Conservation (phyloP, 2,888 invertebrate genomes). For the Andricus curvator region DNA sequence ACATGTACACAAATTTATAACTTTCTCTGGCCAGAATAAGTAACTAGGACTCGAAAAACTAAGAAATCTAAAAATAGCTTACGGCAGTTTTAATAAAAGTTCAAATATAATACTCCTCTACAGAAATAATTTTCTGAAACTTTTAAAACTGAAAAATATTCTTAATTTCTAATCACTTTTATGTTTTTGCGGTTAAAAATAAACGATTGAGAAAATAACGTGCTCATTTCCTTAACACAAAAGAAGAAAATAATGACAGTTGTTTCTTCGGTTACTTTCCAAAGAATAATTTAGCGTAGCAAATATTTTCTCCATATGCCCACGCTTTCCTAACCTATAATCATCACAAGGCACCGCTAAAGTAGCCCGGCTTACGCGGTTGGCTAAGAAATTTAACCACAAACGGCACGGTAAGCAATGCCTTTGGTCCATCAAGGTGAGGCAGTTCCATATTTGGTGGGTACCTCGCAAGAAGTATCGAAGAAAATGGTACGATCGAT, state of each 20-base stretch:
- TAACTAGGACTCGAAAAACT: not conserved
- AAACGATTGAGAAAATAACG: conserved; percentile 4
- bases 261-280: conserved; percentile 1
- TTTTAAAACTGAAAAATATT: not conserved
- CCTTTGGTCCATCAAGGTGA: conserved; percentile 34
- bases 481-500: conserved; percentile 31
- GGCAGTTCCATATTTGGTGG: conserved; percentile 36
- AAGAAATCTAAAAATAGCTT: not conserved
- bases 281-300: conserved; percentile 21
- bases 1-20: too few relatives aligned
- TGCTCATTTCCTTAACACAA: not conserved
- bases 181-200: not conserved
- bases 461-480: conserved; percentile 8
- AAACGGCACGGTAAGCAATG: conserved; percentile 11
- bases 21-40: too few relatives aligned
- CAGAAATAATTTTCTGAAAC: not conserved
- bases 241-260: conserved; percentile 18
- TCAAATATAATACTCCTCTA: not conserved
- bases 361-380: conserved; percentile 18
- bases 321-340: conserved; percentile 8
- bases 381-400: conserved; percentile 34
- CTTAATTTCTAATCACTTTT: not conserved
- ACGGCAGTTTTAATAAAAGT: too few relatives aligned
- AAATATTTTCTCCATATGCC: conserved; percentile 3
- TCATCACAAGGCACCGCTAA: not conserved